A percentile compares a stretch with the other conserved stretches of the same genome.
These are phyloP conservation scores for Fopius arisanus DNA, from an alignment of 1,140 invertebrate genomes.

Conservation along the genomic window DNA sequence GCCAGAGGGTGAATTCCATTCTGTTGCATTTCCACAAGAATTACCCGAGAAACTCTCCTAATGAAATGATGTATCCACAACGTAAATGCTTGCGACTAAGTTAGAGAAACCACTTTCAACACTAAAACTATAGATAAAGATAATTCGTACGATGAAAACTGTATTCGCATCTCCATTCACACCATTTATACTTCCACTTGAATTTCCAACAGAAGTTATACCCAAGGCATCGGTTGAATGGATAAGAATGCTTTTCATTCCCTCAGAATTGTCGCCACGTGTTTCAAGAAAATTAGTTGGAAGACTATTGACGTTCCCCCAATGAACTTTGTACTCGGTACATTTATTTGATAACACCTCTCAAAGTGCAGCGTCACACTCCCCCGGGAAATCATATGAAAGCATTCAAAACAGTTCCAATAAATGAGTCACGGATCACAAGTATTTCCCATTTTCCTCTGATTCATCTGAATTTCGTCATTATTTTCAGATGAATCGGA, in stretches of 20 bases:
- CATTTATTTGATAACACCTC: not conserved
- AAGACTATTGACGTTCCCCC: constrained; percentile 17
- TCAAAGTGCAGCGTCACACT: not conserved
- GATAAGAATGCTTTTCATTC: not conserved
- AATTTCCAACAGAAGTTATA: constrained; percentile 13
- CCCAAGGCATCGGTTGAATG: not conserved
- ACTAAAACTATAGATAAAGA: not conserved
- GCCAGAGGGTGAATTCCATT: not conserved
- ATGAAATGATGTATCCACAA: constrained; percentile 23
- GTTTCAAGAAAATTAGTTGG: not conserved
- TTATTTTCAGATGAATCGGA: not conserved
- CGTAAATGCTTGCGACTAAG: not conserved
- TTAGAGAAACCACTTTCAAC: constrained; percentile 15
- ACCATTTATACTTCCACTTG: constrained; percentile 1
- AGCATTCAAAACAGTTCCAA: not conserved
- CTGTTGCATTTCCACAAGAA: not conserved
- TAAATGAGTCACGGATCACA: not conserved
- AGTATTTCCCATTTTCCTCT: not conserved
- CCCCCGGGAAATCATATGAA: not conserved
- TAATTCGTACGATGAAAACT: constrained; percentile 11
- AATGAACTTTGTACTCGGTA: constrained; percentile 4
- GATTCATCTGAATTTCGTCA: no score
- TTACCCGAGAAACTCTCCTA: constrained; percentile 2
- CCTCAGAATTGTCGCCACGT: not conserved
- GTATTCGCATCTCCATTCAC: not conserved